phyloP scores from a whole-genome alignment of 2,888 invertebrate genomes.

The Branchipolynoe longqiensis region DNA sequence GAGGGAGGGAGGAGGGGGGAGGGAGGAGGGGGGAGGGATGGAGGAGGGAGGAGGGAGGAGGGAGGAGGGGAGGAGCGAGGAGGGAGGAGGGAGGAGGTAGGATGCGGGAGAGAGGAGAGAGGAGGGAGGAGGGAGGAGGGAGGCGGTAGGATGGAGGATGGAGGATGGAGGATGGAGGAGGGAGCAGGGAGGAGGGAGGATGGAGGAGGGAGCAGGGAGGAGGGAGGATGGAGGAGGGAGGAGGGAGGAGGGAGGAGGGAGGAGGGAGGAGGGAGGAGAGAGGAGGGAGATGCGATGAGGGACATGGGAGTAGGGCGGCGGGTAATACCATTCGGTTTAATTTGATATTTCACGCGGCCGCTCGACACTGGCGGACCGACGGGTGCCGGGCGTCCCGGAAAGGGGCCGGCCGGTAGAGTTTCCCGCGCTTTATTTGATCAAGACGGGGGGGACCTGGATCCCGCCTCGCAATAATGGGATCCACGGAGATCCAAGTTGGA shows the following conservation, averaged over 20 bases:
- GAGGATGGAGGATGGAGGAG: neutral
- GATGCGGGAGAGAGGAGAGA: neutral
- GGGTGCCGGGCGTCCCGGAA: too few species aligned
- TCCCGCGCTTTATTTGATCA: slow-evolving; percentile 35
- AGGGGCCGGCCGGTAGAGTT: slow-evolving; percentile 5
- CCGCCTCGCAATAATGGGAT: slow-evolving; percentile 26
- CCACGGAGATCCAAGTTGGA: slow-evolving; percentile 3
- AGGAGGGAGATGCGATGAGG: neutral
- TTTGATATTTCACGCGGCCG: too few species aligned
- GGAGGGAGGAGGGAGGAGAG: neutral
- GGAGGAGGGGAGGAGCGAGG: neutral
- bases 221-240: neutral
- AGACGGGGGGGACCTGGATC: slow-evolving; percentile 1
- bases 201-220: neutral
- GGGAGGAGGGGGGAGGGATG: neutral
- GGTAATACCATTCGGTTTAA: too few species aligned
- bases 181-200: neutral
- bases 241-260: neutral
- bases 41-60: neutral
- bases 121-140: neutral
- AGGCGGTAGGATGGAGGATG: neutral
- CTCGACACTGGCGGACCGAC: too few species aligned
- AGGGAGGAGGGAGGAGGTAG: neutral
- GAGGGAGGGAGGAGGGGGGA: neutral
- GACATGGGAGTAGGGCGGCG: neutral